Evolutionary conservation across 1,140 invertebrate species (phyloP).

Genomic region (Drosophila subobscura): DNA sequence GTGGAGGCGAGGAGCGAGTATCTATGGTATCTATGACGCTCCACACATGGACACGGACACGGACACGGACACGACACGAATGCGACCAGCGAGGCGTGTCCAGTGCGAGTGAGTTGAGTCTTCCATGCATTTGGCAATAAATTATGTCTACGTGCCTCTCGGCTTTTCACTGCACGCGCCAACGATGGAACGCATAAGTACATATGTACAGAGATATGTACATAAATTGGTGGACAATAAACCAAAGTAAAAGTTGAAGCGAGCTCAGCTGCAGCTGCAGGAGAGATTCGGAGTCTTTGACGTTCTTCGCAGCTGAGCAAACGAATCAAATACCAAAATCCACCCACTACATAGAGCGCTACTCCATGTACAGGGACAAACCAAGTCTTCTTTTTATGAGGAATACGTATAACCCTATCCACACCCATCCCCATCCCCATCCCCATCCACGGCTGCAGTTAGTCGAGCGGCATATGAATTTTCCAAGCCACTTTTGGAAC

Average conservation of each 20-base stretch:
- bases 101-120: slow-evolving; percentile 33
- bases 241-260: slow-evolving; percentile 30
- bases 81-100: slow-evolving; percentile 48
- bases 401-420: neutral
- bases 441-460: slow-evolving; percentile 20
- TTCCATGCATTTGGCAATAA: slow-evolving; percentile 63
- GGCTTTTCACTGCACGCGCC: slow-evolving; percentile 51
- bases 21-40: slow-evolving; percentile 31
- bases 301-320: too few species aligned
- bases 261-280: slow-evolving; percentile 12
- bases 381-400: too few species aligned
- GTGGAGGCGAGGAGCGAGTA: slow-evolving; percentile 5
- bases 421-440: too few species aligned
- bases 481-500: slow-evolving; percentile 3
- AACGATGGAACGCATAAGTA: neutral
- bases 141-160: slow-evolving; percentile 62
- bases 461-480: slow-evolving; percentile 37
- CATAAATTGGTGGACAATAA: slow-evolving; percentile 5
- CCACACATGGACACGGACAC: neutral
- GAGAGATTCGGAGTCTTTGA: too few species aligned
- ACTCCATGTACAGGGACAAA: too few species aligned
- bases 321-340: too few species aligned
- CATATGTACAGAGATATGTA: too few species aligned
- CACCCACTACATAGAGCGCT: too few species aligned
- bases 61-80: slow-evolving; percentile 47